Base-by-base conservation (phyloP, 2,113 vertebrate species). In the Edolisoma coerulescens region DNA sequence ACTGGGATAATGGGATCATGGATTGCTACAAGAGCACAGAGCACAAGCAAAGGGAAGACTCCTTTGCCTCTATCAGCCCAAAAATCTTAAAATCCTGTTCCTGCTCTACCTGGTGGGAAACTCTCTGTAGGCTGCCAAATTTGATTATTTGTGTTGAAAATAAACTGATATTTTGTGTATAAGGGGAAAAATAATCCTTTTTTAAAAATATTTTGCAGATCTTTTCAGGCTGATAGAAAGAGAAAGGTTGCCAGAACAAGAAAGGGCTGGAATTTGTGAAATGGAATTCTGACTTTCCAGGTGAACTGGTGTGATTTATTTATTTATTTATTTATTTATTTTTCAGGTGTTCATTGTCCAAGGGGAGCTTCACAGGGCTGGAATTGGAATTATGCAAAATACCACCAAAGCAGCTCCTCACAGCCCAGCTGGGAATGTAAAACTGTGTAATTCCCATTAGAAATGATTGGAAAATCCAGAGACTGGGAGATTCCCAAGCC, bases 351-450 rank as follows among this genome's bases (percentile, higher is more conserved):
- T 88, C 79, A 54, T 56, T 53, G 56, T 54, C 74, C 67, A 76
- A 71, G 76, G 68, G 52, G 80, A 93, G 67, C 57, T 70, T 64
- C 85, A 67, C 70, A 41, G 90, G 79, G 74, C 47, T 63, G 61
- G 32, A 85, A 90, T 75, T 70, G 70, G 79, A 86, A 89, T 94
- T 89, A 85, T 92, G 80, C 84, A 92, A 93, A 93, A 85, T n/a
- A 57, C n/a, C 84, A 63, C 79, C 57, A 82, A 86, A 61, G 17
- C 80, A 96, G 67, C 71, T 83, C 76, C 78, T 88, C 70, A 33
- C 35, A 75, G 76, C 39, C 75, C 82, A 53, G 52, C 44, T 54
- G 87, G 89, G 79, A 71, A 76, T 18, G 70, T 44, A 68, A 70
- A 70, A 49, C 52, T 53, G 4, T 54, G 12, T 70, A n/a, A 94